phyloP scores from a whole-genome alignment of 2,888 invertebrate species.

The Sinopyrophorus schimmeli region DNA sequence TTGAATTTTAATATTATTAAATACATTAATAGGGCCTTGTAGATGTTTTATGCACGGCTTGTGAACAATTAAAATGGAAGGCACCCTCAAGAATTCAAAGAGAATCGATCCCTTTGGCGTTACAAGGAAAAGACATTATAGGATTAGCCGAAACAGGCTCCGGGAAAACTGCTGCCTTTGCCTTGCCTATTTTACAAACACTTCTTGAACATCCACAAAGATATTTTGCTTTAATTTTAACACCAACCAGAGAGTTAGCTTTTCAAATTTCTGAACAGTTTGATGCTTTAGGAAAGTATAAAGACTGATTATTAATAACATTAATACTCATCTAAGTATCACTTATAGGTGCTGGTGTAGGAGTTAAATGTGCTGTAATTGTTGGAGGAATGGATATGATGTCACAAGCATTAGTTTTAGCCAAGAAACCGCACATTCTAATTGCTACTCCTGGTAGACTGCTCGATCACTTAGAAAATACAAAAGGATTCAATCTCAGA shows the following conservation, averaged over 20 bases:
- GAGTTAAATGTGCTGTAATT: constrained; percentile 93
- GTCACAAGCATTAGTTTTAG: constrained; percentile 85
- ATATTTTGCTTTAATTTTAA: constrained; percentile 89
- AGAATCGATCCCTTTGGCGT: constrained; percentile 89
- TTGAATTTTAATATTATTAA: constrained; percentile 6
- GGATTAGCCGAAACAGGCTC: constrained; percentile 83
- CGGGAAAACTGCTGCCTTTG: constrained; percentile 98
- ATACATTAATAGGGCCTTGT: constrained; percentile 73
- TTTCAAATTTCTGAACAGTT: constrained; percentile 99
- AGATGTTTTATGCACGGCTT: constrained; percentile 89
- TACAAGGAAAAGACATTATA: constrained; percentile 76
- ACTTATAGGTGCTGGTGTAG: constrained; percentile 79
- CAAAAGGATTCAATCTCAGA: constrained; percentile 93
- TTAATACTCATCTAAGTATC: not conserved
- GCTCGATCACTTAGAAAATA: constrained; percentile 96
- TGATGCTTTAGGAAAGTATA: constrained; percentile 88
- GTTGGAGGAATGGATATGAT: constrained; percentile 99
- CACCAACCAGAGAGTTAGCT: constrained; percentile 96
- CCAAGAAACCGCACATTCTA: constrained; percentile 95
- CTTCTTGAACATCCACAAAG: constrained; percentile 89
- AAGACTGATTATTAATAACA: not conserved
- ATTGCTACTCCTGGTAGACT: constrained; percentile 96
- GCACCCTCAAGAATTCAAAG: constrained; percentile 92
- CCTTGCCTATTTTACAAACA: constrained; percentile 91
- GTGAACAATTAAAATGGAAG: constrained; percentile 91